phyloP scores from a whole-genome alignment of 2,797 vertebrate species.

The Pseudochaenichthys georgianus region DNA sequence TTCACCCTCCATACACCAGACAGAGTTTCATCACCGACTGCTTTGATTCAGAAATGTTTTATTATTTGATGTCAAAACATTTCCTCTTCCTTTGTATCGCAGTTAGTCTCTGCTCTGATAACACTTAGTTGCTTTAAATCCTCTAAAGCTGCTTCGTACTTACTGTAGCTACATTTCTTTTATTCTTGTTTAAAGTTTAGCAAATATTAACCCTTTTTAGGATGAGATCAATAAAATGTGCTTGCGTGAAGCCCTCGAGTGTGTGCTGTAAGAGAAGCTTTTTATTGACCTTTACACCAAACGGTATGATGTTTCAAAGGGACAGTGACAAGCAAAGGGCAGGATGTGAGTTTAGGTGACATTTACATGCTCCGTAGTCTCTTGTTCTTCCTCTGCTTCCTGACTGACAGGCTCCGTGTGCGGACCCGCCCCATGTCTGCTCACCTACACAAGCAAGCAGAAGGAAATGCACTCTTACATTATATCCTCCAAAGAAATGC shows the following conservation, averaged over 20 bases:
- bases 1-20: neutral
- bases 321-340: conserved; percentile 41
- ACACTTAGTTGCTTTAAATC: neutral
- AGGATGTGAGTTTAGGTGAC: conserved; percentile 68
- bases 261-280: neutral
- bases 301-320: conserved; percentile 52
- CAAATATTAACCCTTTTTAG: neutral
- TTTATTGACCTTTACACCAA: conserved; percentile 40
- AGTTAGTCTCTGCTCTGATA: neutral
- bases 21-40: conserved; percentile 1
- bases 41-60: conserved; percentile 16
- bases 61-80: conserved; percentile 1
- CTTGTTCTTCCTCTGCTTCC: conserved; percentile 43
- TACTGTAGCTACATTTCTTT: neutral
- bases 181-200: neutral
- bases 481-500: conserved; percentile 9
- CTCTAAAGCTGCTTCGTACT: neutral
- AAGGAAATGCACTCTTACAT: conserved; percentile 6
- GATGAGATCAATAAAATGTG: neutral
- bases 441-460: conserved; percentile 65
- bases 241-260: neutral
- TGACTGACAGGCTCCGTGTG: conserved; percentile 25
- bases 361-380: conserved; percentile 77
- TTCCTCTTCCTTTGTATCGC: conserved; percentile 12
- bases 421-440: conserved; percentile 34